Base-by-base conservation (phyloP, 2,113 vertebrate genomes). In the Brachypteracias leptosomus region DNA sequence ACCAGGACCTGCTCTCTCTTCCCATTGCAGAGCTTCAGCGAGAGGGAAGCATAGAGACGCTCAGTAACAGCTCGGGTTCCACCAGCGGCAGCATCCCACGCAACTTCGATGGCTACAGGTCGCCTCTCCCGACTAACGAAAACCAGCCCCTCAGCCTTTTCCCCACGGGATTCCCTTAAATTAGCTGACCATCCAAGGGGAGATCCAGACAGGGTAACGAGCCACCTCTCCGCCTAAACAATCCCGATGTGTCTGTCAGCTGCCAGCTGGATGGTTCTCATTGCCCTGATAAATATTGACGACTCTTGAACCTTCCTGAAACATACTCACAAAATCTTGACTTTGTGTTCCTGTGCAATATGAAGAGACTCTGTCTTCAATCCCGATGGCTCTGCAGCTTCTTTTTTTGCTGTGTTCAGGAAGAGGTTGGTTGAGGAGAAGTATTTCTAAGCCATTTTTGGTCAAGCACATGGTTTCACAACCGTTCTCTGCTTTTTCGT, bases 41-140 rank as follows among this genome's bases (percentile, higher is more conserved):
- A 97, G 99, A 99, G 97, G 99, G 99, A 97, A 99, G 99, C 98
- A 99, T 99, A 87, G 99, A 99, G 98, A 99, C 99, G 9, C 98
- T 99, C 93, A 99, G 99, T 96, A 99, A 99, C 98, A 99, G 99
- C 97, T 99, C 99, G 0, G 99, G 99, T 5, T 99, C 99, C 95
- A 99, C 99, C 97, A 99, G 99, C 19, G 99, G 99, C 97, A 99
- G 99, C 96, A 99, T 99, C 98, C 99, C 99, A 2, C 98, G 99
- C 88, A 99, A 98, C 97, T 99, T 99, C 7, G 99, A 99, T 19
- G 99, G 99, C 72, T 99, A 99, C 98, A 98, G 99, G 11, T 99
- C 99, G 0, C 99, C 99, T 1, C 98, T 99, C 44, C 99, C 99
- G 28, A 99, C 99, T 92, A 99, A 99, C 31, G 99, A 99, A 96